phyloP scores from a whole-genome alignment of 1,140 invertebrate species.

The Drosophila insularis region DNA sequence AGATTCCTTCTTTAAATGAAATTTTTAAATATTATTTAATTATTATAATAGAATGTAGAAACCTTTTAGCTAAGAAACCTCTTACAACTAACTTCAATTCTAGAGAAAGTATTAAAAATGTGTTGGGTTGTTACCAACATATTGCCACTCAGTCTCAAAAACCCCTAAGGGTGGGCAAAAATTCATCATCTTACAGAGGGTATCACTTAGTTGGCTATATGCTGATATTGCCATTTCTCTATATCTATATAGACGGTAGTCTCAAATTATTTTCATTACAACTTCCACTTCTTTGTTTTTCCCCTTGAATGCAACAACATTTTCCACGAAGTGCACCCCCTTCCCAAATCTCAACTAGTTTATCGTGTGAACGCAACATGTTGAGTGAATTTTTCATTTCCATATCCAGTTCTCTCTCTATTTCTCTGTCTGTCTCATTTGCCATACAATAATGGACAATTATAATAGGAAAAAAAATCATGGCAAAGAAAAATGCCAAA shows the following conservation, averaged over 20 bases:
- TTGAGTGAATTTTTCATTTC: conserved; percentile 34
- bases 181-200: background rate
- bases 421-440: conserved; percentile 18
- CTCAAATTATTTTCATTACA: conserved; percentile 11
- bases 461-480: conserved; percentile 46
- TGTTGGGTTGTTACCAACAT: no score
- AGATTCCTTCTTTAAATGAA: no score
- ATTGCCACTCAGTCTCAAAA: no score
- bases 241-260: background rate
- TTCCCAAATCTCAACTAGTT: background rate
- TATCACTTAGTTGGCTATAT: background rate
- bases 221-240: background rate
- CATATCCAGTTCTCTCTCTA: conserved; percentile 32
- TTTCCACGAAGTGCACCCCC: conserved; percentile 39
- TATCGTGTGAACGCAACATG: conserved; percentile 47
- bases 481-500: conserved; percentile 27
- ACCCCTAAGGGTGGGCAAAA: background rate
- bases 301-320: conserved; percentile 11
- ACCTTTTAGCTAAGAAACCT: no score
- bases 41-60: no score
- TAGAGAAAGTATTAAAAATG: no score
- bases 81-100: no score
- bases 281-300: conserved; percentile 73
- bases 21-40: no score
- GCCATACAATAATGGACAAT: conserved; percentile 43